Percentiles rank a stretch among this genome's conserved stretches.
These are phyloP conservation scores for Limnephilus rhombicus DNA, from an alignment of 2,888 invertebrate genomes.

Conservation along the genomic window DNA sequence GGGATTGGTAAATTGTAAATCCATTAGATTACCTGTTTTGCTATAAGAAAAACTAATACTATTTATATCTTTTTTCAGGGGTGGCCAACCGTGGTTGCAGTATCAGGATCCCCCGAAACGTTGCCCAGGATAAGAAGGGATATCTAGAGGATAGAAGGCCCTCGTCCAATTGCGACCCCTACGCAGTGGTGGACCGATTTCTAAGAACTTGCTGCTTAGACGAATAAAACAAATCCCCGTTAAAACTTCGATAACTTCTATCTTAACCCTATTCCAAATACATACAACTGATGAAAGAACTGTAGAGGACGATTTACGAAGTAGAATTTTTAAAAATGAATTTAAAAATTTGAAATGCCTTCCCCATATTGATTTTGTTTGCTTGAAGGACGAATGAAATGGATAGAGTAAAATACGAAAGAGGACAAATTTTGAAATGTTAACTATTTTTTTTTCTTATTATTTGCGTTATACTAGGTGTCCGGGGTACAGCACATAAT, in stretches of 20 bases:
- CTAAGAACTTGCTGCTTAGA: constrained; percentile 91
- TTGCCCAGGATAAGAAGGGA: constrained; percentile 94
- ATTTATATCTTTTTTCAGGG: constrained; percentile 76
- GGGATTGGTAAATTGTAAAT: no score
- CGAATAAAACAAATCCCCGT: constrained; percentile 77
- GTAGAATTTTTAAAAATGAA: no score
- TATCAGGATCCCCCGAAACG: constrained; percentile 94
- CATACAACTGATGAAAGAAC: not conserved
- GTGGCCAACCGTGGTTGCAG: constrained; percentile 97
- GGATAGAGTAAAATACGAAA: not conserved
- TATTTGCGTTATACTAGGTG: no score
- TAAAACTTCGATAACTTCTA: not conserved
- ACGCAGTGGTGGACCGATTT: constrained; percentile 90
- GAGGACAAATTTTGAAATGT: no score
- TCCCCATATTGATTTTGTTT: not conserved
- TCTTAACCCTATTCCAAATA: not conserved
- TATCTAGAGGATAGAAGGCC: constrained; percentile 97
- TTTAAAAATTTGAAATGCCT: not conserved
- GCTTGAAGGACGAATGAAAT: not conserved
- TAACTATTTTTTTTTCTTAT: no score
- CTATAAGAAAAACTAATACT: not conserved
- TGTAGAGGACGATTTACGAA: not conserved
- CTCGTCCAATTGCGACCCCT: constrained; percentile 95
- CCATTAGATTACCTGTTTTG: no score
- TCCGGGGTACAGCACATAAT: no score